Evolutionary conservation across 2,113 vertebrate species (phyloP).

Genomic region (Vulpes lagopus): DNA sequence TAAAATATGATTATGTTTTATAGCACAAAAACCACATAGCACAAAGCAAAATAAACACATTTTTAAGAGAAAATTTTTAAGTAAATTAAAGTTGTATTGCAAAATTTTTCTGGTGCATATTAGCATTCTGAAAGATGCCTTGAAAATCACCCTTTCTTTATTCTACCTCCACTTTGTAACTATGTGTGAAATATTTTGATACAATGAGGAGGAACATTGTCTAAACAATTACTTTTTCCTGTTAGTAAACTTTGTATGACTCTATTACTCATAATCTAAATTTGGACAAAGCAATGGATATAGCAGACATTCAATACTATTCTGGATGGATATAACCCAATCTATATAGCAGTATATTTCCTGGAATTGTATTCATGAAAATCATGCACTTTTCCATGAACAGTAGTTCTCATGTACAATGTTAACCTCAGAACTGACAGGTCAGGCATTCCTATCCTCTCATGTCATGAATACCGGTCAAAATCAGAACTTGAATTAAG

Average conservation of each 20-base stretch:
- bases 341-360: slow-evolving; percentile 84
- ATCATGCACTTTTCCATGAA: slow-evolving; percentile 75
- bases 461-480: slow-evolving; percentile 51
- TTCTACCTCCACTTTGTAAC: slow-evolving; percentile 61
- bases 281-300: slow-evolving; percentile 78
- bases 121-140: slow-evolving; percentile 40
- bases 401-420: slow-evolving; percentile 76
- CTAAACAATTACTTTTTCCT: slow-evolving; percentile 84
- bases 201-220: slow-evolving; percentile 74
- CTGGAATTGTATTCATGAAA: slow-evolving; percentile 82
- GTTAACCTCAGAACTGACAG: slow-evolving; percentile 68
- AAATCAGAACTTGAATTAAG: slow-evolving; percentile 55
- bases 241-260: slow-evolving; percentile 84
- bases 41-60: not conserved
- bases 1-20: not conserved
- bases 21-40: not conserved
- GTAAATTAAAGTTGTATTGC: not conserved
- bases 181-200: slow-evolving; percentile 73
- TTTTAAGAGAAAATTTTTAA: not conserved
- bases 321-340: slow-evolving; percentile 79
- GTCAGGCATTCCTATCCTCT: slow-evolving; percentile 76
- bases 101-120: slow-evolving; percentile 25
- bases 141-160: slow-evolving; percentile 45
- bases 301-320: slow-evolving; percentile 78
- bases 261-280: slow-evolving; percentile 83